Evolutionary conservation across 2,888 invertebrate genomes (phyloP), one percentile per base, ranked within the genome.

Genomic region (Ischnura elegans): DNA sequence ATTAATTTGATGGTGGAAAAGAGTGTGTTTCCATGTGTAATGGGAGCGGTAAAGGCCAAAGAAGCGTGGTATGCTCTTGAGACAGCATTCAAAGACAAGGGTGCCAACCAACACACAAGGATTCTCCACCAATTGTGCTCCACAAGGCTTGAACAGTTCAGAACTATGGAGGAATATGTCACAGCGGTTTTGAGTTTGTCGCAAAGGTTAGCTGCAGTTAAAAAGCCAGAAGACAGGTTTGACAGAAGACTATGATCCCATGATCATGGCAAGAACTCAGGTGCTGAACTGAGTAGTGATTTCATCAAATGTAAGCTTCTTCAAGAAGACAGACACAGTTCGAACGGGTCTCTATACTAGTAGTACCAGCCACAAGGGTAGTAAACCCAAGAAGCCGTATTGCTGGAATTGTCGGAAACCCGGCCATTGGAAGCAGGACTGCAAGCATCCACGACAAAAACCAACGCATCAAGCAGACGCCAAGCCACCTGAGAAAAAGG

Each of bases 261-360:
- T 94, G 93, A 94, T 94, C 1, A 94, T 94, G 94, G 94, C 94
- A 4, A 93, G 47, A 84, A 85, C n/a, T 51, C 85, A 25, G 25
- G 43, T 43, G 55, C 43, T 36, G 93, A 84, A 42, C 76, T 93
- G 25, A 90, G 90, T 13, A 93, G 93, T 16, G 94, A 93, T 43
- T 94, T 93, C n/a, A 29, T 94, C 8, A 94, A 94, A 93, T 29
- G n/a, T 21, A 93, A 84, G 46, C 43, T 94, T 25, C 42, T 93
- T n/a, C 86, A 84, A 93, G 93, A 94, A 29, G 94, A 87, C 43
- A 93, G 10, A 46, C 61, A 3, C 21, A 2, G 16, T 25, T 45
- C 25, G 2, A 19, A 55, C 55, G 19, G 6, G 3, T 8, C 45
- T 13, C 42, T 42, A 5, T 8, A 86, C 43, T 36, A 29, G 13